Conservation (phyloP, 1,140 invertebrate genomes). For the Aporrectodea caliginosa region DNA sequence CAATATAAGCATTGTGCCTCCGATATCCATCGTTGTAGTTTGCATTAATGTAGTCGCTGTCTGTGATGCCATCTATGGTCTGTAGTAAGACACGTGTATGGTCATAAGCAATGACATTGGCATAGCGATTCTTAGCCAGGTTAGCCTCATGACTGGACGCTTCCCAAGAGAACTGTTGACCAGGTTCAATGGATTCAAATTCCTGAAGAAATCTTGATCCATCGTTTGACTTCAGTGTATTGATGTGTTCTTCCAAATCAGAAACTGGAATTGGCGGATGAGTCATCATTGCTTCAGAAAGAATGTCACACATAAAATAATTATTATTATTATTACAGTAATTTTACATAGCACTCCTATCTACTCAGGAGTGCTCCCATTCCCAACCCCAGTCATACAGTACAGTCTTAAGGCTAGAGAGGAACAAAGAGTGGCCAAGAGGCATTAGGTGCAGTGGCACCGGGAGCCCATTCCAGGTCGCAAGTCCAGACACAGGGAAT, state of each 20-base stretch:
- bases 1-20: slow-evolving; percentile 56
- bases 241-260: slow-evolving; percentile 17
- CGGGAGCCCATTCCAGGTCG: too few species aligned
- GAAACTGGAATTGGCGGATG: slow-evolving; percentile 1
- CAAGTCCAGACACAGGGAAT: too few species aligned
- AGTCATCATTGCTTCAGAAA: slow-evolving; percentile 15
- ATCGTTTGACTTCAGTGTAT: not conserved
- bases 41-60: slow-evolving; percentile 86
- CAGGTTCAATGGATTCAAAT: slow-evolving; percentile 25
- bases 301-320: too few species aligned
- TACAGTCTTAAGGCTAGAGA: too few species aligned
- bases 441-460: too few species aligned
- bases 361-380: too few species aligned
- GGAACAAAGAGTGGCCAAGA: too few species aligned
- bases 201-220: slow-evolving; percentile 11
- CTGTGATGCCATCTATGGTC: slow-evolving; percentile 42
- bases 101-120: slow-evolving; percentile 91
- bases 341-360: too few species aligned
- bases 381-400: too few species aligned
- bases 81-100: slow-evolving; percentile 49
- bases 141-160: slow-evolving; percentile 71
- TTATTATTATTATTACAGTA: too few species aligned
- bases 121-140: slow-evolving; percentile 97
- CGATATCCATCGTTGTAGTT: slow-evolving; percentile 63
- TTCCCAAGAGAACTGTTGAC: slow-evolving; percentile 21